Percentiles rank a stretch among this genome's conserved stretches.
Evolutionary conservation across 64 coral and sea anemone species (phyloP).

Genomic region (Montipora efflorescens): DNA sequence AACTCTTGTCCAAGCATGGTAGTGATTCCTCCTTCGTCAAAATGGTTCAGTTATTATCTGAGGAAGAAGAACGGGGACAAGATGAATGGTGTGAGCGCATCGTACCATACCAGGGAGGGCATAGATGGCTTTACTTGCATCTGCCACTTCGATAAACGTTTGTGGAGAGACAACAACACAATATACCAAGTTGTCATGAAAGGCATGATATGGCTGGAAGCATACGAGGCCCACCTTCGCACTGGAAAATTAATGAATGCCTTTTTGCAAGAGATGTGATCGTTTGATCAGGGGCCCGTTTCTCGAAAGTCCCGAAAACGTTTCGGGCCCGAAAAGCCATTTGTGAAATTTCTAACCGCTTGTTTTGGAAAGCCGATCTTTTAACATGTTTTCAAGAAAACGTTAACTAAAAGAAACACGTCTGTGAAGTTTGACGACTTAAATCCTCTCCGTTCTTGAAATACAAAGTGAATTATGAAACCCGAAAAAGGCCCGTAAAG

Average conservation of each 20-base stretch:
- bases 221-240: conserved; percentile 51
- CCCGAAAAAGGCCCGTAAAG: too few species aligned
- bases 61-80: neutral
- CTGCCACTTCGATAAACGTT: neutral
- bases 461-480: too few species aligned
- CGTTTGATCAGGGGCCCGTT: too few species aligned
- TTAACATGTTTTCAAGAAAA: too few species aligned
- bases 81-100: neutral
- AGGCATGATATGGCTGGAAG: conserved; percentile 62
- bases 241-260: conserved; percentile 50
- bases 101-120: neutral
- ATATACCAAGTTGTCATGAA: conserved; percentile 61
- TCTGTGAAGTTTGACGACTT: too few species aligned
- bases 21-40: conserved; percentile 14
- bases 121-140: conserved; percentile 26
- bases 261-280: conserved; percentile 62
- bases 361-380: too few species aligned
- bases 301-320: too few species aligned
- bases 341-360: too few species aligned
- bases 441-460: too few species aligned
- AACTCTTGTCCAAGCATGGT: conserved; percentile 65
- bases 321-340: too few species aligned
- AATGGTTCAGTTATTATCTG: neutral
- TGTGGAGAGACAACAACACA: conserved; percentile 41
- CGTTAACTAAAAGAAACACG: too few species aligned